Percentiles rank a stretch among this genome's conserved stretches.
Evolutionary conservation across 2,797 vertebrate genomes (phyloP).

Genomic region (Galago senegalensis): DNA sequence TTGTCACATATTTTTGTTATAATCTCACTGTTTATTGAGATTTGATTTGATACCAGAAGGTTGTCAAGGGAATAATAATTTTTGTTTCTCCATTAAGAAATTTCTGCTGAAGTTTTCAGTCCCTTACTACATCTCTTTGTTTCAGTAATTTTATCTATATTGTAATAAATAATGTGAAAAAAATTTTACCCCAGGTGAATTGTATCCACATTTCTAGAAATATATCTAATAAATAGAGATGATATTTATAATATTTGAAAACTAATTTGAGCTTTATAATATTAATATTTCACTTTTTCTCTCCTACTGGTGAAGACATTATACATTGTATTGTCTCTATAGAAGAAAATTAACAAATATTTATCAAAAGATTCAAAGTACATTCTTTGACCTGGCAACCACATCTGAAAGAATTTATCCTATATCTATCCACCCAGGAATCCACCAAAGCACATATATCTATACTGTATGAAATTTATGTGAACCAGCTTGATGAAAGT

Average conservation of each 20-base stretch:
- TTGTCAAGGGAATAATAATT: background rate
- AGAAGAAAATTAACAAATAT: background rate
- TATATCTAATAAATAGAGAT: background rate
- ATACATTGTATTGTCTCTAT: background rate
- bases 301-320: background rate
- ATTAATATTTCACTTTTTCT: background rate
- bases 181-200: background rate
- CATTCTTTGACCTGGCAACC: background rate
- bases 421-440: background rate
- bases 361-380: conserved; percentile 19
- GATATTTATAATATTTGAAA: background rate
- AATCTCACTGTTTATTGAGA: conserved; percentile 35
- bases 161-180: background rate
- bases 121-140: background rate
- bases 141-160: background rate
- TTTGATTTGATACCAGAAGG: background rate
- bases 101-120: background rate
- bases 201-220: background rate
- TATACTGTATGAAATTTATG: background rate
- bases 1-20: background rate
- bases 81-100: conserved; percentile 20
- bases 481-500: no score
- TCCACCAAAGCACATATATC: background rate
- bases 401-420: background rate
- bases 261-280: conserved; percentile 14